Conservation (phyloP, 1,140 invertebrate genomes). For the Cardiocondyla obscurior region DNA sequence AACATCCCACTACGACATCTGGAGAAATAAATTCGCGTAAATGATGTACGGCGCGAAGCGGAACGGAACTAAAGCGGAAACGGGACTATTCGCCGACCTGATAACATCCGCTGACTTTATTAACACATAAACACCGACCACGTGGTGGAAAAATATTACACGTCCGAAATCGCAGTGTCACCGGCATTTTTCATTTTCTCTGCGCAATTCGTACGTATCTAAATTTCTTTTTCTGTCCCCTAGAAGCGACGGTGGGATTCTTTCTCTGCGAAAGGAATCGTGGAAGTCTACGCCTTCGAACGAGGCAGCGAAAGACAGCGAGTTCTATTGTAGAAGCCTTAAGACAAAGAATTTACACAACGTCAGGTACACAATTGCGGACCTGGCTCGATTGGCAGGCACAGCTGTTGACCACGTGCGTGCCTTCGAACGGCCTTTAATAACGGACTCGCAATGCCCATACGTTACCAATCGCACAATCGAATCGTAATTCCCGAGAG, state of each 20-base stretch:
- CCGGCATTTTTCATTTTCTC: not conserved
- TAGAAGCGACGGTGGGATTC: no score
- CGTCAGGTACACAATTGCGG: no score
- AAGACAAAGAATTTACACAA: no score
- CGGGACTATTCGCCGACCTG: conserved; percentile 37
- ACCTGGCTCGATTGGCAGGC: no score
- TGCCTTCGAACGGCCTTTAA: no score
- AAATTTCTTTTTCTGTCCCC: no score
- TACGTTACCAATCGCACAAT: not conserved
- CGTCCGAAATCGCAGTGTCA: not conserved
- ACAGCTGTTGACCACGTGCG: no score
- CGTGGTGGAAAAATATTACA: conserved; percentile 12
- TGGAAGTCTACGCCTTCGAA: no score
- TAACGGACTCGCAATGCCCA: no score
- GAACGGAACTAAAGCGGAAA: conserved; percentile 46
- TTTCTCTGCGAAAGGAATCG: no score
- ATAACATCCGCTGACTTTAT: conserved; percentile 41
- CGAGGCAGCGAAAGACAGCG: no score
- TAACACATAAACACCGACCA: not conserved
- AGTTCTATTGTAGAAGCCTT: not conserved
- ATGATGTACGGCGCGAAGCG: not conserved
- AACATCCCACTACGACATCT: conserved; percentile 1
- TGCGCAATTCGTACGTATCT: not conserved
- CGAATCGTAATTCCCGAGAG: conserved; percentile 19
- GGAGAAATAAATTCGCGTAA: not conserved